These are phyloP conservation scores for Tragelaphus strepsiceros DNA, from an alignment of 2,113 vertebrate species.

Conservation along the genomic window DNA sequence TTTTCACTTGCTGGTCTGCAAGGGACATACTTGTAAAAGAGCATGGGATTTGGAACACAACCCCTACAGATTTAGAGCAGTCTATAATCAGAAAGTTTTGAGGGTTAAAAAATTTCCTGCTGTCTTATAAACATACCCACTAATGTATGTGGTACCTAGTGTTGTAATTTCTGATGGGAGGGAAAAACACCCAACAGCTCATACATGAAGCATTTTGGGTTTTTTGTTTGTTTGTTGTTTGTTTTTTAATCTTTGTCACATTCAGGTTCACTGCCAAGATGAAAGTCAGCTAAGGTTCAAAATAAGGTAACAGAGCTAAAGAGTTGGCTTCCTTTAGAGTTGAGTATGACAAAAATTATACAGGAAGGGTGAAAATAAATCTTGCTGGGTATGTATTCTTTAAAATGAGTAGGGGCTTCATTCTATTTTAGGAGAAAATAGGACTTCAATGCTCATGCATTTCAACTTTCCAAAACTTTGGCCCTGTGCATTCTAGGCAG, in stretches of 20 bases:
- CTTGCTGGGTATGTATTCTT: not conserved
- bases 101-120: conserved; percentile 67
- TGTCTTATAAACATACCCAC: conserved; percentile 14
- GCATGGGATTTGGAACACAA: conserved; percentile 40
- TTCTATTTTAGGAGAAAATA: not conserved
- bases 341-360: not conserved
- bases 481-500: not conserved
- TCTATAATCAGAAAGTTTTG: conserved; percentile 71
- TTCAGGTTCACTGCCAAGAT: not conserved
- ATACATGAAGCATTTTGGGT: not conserved
- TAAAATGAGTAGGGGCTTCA: not conserved
- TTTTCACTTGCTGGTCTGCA: conserved; percentile 50
- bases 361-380: not conserved
- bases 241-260: not conserved
- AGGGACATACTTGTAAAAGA: conserved; percentile 75
- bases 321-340: conserved; percentile 5
- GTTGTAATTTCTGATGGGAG: conserved; percentile 11
- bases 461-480: not conserved
- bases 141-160: not conserved
- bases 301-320: not conserved
- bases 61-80: conserved; percentile 61
- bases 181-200: conserved; percentile 12
- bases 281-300: conserved; percentile 20
- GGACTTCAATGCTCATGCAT: not conserved
- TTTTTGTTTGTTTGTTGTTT: not conserved